Conservation (phyloP, 1,140 invertebrate species). For the Vanessa tameamea region DNA sequence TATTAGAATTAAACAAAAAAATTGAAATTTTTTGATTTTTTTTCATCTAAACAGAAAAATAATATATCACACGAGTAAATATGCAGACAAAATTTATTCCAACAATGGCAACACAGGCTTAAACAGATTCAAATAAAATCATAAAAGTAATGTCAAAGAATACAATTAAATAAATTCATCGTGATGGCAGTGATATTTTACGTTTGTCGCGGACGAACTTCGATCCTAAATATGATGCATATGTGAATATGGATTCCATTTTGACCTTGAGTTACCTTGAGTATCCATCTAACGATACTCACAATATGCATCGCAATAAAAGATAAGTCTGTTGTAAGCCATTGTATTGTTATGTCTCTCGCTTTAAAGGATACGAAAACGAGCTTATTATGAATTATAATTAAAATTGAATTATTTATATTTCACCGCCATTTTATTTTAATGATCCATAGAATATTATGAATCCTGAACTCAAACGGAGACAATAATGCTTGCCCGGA, state of each 20-base stretch:
- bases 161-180: background rate
- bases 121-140: too few relatives aligned
- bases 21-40: too few relatives aligned
- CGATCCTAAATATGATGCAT: background rate
- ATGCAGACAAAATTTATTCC: too few relatives aligned
- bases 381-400: constrained; percentile 2
- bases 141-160: too few relatives aligned
- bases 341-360: constrained; percentile 7
- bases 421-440: background rate
- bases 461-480: too few relatives aligned
- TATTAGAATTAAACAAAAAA: too few relatives aligned
- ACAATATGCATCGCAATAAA: background rate
- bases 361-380: constrained; percentile 11
- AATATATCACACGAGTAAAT: too few relatives aligned
- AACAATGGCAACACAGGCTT: too few relatives aligned
- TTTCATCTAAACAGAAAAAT: too few relatives aligned
- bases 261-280: background rate
- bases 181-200: background rate
- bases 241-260: background rate
- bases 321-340: constrained; percentile 5
- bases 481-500: too few relatives aligned
- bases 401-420: background rate
- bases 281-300: background rate
- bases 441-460: background rate
- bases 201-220: background rate